Conservation (phyloP, 2,888 invertebrate genomes). For the Campopleginae sp. region DNA sequence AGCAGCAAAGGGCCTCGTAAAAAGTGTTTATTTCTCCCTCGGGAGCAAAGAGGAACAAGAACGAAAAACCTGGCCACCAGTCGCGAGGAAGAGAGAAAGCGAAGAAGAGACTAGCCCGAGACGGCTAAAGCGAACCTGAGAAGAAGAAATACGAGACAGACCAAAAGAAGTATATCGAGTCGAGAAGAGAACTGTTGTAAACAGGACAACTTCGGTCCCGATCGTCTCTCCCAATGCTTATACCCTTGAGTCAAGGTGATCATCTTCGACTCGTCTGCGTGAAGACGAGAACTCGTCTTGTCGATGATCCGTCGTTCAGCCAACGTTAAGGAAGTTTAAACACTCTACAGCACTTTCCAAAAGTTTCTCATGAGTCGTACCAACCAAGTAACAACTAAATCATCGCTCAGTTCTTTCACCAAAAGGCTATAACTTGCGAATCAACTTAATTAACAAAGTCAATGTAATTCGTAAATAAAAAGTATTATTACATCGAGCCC, state of each 20-base stretch:
- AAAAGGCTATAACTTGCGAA: neutral
- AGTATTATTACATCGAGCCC: neutral
- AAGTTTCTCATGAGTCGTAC: neutral
- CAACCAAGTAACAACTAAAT: neutral
- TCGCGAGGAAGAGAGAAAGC: conserved; percentile 6
- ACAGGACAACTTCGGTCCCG: conserved; percentile 54
- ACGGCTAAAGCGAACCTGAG: conserved; percentile 31
- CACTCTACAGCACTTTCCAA: neutral
- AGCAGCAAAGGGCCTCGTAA: conserved; percentile 59
- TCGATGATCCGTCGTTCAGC: conserved; percentile 26
- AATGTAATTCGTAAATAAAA: neutral
- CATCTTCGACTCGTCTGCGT: conserved; percentile 68
- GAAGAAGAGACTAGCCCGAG: conserved; percentile 30
- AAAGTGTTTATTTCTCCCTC: conserved; percentile 46
- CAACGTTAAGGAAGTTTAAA: conserved; percentile 34
- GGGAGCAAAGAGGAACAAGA: conserved; percentile 18
- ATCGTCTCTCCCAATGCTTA: conserved; percentile 45
- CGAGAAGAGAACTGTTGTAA: conserved; percentile 51
- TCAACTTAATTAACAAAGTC: neutral
- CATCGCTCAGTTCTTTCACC: neutral
- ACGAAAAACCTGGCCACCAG: neutral
- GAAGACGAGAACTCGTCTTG: conserved; percentile 44
- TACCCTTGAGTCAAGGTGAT: conserved; percentile 69
- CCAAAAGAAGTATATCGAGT: conserved; percentile 60
- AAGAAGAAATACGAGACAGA: conserved; percentile 63